A percentile compares a stretch with the other conserved stretches of the same genome.
phyloP scores from a whole-genome alignment of 2,888 invertebrate genomes.

The Pelosia muscerda region DNA sequence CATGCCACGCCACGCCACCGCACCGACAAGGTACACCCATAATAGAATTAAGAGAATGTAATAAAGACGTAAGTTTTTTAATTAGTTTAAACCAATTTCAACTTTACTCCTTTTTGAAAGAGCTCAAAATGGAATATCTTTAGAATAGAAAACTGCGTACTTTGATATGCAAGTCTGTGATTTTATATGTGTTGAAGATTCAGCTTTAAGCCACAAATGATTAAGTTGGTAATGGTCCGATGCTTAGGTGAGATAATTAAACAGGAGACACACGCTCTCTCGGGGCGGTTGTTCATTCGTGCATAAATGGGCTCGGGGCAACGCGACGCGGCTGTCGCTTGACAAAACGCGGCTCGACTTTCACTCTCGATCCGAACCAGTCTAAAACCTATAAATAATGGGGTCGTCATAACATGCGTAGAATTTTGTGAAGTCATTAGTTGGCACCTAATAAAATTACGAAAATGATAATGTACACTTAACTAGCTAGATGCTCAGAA shows the following conservation, averaged over 20 bases:
- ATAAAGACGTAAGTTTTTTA: conserved; percentile 55
- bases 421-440: conserved; percentile 37
- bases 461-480: not conserved
- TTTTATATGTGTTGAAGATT: conserved; percentile 54
- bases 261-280: conserved; percentile 82
- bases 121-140: conserved; percentile 43
- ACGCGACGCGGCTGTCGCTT: conserved; percentile 77
- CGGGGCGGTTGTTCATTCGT: conserved; percentile 85
- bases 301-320: conserved; percentile 84
- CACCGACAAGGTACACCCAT: conserved; percentile 80
- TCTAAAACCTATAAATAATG: conserved; percentile 67
- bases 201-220: conserved; percentile 50
- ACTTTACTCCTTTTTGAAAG: conserved; percentile 38
- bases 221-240: conserved; percentile 52
- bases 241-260: conserved; percentile 70
- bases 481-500: not conserved
- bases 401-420: conserved; percentile 45
- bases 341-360: conserved; percentile 84
- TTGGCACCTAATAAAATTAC: conserved; percentile 20
- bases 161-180: conserved; percentile 59
- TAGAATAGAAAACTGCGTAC: conserved; percentile 54
- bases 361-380: conserved; percentile 81
- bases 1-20: conserved; percentile 71
- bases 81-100: conserved; percentile 31
- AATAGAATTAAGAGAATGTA: conserved; percentile 65